Base-by-base conservation (phyloP, 1,140 invertebrate species). In the Dendrolimus punctatus region DNA sequence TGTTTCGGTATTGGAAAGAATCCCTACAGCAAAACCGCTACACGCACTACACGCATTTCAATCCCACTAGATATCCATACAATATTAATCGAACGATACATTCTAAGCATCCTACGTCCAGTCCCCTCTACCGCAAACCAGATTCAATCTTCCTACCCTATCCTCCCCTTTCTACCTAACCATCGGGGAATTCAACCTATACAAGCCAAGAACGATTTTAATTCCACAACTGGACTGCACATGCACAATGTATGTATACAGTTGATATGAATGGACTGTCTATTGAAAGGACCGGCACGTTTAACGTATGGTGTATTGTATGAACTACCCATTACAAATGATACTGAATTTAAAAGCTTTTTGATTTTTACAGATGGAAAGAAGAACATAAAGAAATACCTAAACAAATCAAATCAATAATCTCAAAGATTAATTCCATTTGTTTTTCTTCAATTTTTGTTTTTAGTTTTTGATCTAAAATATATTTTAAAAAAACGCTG, bases 101-200 rank as follows among this genome's bases (percentile, higher is more conserved):
- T 68, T 70, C 66, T 70, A 63, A 64, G 62, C 60, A 64, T 45
- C 36, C 10, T 10, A 60, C 60, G 57, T 53, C 49, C 59, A 60
- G 59, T 46, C 66, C 60, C 60, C 60, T 59, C 60, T 55, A 52
- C 75, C 71, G 54, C 77, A 69, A 59, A 74, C 76, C 74, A 64
- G 75, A 78, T 78, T 77, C 76, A 76, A 76, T 73, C 70, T 66
- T 56, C 64, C 46, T 46, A 54, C 49, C 68, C 70, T 67, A 73
- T 68, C 64, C 46, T 46, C 56, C 49, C 68, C 70, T 67, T 75
- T 68, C 63, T 70, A 67, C 66, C 66, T 69, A 66, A 71, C 68
- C 75, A 69, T 63, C 50, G 57, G 66, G 62, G 62, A 66, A 63
- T 68, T 58, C 56, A 48, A 50, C 57, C 53, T 39, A 66, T 64